Conservation (phyloP, 2,888 invertebrate species). For the Drosophila fulvimacula region DNA sequence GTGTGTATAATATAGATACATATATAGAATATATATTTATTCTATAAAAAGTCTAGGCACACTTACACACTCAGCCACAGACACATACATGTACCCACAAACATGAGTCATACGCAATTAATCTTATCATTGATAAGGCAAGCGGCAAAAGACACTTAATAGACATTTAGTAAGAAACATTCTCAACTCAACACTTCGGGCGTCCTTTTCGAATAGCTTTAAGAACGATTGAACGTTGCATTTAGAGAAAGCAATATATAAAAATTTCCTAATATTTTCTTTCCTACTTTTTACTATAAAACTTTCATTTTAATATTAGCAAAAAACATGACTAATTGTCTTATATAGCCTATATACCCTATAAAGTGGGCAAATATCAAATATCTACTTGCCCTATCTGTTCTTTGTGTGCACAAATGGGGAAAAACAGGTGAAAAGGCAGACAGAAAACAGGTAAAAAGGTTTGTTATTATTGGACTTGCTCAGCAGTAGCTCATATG, state of each 20-base stretch:
- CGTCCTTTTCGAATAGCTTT: background rate
- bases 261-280: background rate
- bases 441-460: slow-evolving; percentile 19
- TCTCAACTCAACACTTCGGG: background rate
- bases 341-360: background rate
- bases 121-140: slow-evolving; percentile 80
- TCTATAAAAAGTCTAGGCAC: slow-evolving; percentile 21
- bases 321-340: background rate
- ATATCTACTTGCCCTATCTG: slow-evolving; percentile 28
- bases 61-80: slow-evolving; percentile 12
- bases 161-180: slow-evolving; percentile 8
- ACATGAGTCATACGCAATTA: slow-evolving; percentile 69
- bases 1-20: background rate
- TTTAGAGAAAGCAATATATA: background rate
- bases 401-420: slow-evolving; percentile 26
- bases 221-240: background rate
- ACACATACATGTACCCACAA: background rate
- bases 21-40: background rate
- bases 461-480: slow-evolving; percentile 30
- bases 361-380: slow-evolving; percentile 1
- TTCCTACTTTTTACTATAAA: background rate
- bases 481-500: slow-evolving; percentile 17
- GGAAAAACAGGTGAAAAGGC: slow-evolving; percentile 3
- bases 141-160: slow-evolving; percentile 53
- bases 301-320: no score